These are phyloP conservation scores for Oscarella lobularis DNA, from an alignment of 37 sponge, comb jelly and placozoan genomes.

Conservation along the genomic window DNA sequence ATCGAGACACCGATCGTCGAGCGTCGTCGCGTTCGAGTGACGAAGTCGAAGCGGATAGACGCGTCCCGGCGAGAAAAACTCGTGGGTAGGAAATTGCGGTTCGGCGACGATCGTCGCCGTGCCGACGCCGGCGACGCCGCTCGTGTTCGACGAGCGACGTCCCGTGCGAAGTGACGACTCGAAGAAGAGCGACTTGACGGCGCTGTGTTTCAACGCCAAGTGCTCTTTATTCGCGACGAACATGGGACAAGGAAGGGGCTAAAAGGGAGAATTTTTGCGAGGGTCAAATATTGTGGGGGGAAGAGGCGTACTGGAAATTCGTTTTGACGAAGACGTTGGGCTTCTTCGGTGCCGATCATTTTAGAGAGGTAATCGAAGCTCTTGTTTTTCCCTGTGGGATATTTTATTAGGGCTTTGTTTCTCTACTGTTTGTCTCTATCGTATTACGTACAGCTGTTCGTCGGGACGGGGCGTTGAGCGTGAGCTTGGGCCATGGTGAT, in stretches of 20 bases:
- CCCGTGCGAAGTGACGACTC: background rate
- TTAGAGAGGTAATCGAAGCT: too few species aligned
- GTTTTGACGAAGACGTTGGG: too few species aligned
- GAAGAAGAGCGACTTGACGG: background rate
- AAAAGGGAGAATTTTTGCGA: too few species aligned
- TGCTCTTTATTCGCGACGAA: background rate
- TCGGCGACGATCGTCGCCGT: background rate
- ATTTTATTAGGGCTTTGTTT: too few species aligned
- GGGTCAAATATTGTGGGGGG: too few species aligned
- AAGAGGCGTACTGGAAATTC: too few species aligned
- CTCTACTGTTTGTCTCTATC: too few species aligned
- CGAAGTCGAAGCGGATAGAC: constrained; percentile 8
- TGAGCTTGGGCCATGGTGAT: too few species aligned
- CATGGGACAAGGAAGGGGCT: background rate
- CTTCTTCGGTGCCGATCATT: too few species aligned
- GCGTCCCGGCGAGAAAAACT: background rate
- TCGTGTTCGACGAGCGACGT: background rate
- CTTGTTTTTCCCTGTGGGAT: too few species aligned
- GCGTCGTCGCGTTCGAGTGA: constrained; percentile 2
- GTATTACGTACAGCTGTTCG: too few species aligned
- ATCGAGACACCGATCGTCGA: background rate
- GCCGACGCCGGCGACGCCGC: background rate
- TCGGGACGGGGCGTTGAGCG: too few species aligned
- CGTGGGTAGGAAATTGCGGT: background rate
- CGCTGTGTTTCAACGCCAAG: background rate